Evolutionary conservation across 1,140 invertebrate species (phyloP).

Genomic region (Drosophila willistoni): DNA sequence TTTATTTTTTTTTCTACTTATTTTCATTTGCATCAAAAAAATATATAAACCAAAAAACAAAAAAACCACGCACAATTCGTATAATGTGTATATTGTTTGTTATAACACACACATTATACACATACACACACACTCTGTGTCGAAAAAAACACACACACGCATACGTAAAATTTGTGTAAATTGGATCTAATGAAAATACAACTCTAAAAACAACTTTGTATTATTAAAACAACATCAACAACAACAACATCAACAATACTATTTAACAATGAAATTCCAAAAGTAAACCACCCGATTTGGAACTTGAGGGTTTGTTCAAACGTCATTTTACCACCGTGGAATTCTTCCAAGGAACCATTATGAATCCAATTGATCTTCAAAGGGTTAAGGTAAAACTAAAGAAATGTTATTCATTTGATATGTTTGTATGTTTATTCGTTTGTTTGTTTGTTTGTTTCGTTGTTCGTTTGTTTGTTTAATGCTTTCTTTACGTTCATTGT

Average conservation of each 20-base stretch:
- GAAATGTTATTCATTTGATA: conserved; percentile 75
- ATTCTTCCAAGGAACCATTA: conserved; percentile 99
- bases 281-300: conserved; percentile 97
- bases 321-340: conserved; percentile 99
- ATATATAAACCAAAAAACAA: not conserved
- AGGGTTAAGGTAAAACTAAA: conserved; percentile 96
- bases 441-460: conserved; percentile 23
- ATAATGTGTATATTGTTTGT: conserved; percentile 55
- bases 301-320: conserved; percentile 99
- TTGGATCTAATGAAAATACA: conserved; percentile 63
- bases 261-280: conserved; percentile 50
- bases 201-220: conserved; percentile 72
- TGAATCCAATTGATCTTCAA: conserved; percentile 99
- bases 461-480: conserved; percentile 41
- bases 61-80: conserved; percentile 46
- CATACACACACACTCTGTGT: conserved; percentile 33
- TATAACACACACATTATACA: conserved; percentile 44
- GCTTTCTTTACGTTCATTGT: conserved; percentile 51
- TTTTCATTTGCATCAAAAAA: conserved; percentile 62
- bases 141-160: conserved; percentile 18
- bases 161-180: conserved; percentile 55
- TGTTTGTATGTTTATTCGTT: conserved; percentile 73
- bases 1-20: conserved; percentile 43
- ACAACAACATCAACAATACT: conserved; percentile 39
- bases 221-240: conserved; percentile 63